Evolutionary conservation across 2,113 vertebrate genomes (phyloP).

Genomic region (Engraulis encrasicolus): DNA sequence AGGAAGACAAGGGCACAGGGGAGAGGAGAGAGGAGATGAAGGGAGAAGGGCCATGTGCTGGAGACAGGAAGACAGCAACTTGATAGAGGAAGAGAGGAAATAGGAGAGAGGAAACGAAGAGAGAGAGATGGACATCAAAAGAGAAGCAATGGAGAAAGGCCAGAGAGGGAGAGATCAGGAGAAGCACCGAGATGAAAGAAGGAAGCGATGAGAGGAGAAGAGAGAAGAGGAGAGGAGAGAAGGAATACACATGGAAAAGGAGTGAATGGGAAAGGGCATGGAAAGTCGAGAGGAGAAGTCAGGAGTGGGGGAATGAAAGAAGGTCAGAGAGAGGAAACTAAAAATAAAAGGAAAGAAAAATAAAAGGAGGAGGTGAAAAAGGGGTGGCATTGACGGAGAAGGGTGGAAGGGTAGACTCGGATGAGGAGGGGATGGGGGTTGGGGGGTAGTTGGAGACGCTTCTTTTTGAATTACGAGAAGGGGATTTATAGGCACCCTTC

Average conservation of each 20-base stretch:
- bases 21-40: background rate
- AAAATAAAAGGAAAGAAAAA: no score
- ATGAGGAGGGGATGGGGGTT: background rate
- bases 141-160: background rate
- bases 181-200: background rate
- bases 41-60: slow-evolving; percentile 8
- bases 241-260: background rate
- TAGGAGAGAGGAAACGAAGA: no score
- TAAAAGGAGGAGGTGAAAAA: no score
- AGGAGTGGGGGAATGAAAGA: background rate
- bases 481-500: background rate
- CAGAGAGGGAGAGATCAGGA: slow-evolving; percentile 10
- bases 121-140: slow-evolving; percentile 21
- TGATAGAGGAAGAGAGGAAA: background rate
- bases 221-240: background rate
- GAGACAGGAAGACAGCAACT: background rate
- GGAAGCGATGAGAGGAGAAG: background rate
- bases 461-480: background rate
- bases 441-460: background rate
- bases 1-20: no score
- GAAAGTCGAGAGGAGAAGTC: background rate
- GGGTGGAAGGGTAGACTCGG: no score
- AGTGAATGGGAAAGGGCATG: background rate
- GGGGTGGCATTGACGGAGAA: no score
- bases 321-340: background rate